Base-by-base conservation (phyloP, 2,888 invertebrate species). In the Philereme vetulata region DNA sequence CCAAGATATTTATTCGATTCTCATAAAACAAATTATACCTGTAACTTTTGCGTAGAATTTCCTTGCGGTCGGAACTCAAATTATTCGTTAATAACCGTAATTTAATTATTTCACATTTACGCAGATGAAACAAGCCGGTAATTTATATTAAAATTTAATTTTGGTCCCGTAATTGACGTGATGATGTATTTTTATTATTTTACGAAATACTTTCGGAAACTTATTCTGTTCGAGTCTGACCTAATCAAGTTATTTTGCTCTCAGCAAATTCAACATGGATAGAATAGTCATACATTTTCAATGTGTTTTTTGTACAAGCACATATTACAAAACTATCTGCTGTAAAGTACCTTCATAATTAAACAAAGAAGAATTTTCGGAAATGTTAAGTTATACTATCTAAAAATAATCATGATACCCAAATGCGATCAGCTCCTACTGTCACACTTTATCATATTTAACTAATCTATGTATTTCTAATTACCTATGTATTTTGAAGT, bases 61-160 rank as follows among this genome's bases (percentile, higher is more conserved):
- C 55, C 52, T 59, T 52, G 61, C 58, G 57, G 66, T 56, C 63
- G 65, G 60, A 59, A 70, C 71, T 65, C 56, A 68, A 75, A 74
- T 78, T 72, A 68, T 70, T 73, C 72, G 68, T 64, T 73, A 70
- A 70, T 62, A 67, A 70, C 62, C 60, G 59, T 63, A 63, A 66
- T 70, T 70, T 57, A 65, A 66, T 70, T 63, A 67, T 62, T 57
- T 38, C 61, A 53, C 62, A 56, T 65, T 65, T 63, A 54, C 64
- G 61, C 61, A 58, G 56, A 61, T 56, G 60, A 61, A 57, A 60
- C 58, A 52, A 58, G 46, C 53, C 56, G 56, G 63, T 67, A 65
- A 70, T 70, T 70, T 64, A 64, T 66, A 67, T 70, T 67, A 66
- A 67, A 70, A 67, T 64, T 64, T 64, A 53, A 63, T 69, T 66